Evolutionary conservation across 2,113 vertebrate species (phyloP), one percentile per base, ranked within the genome.

Genomic region (Urocitellus parryii): DNA sequence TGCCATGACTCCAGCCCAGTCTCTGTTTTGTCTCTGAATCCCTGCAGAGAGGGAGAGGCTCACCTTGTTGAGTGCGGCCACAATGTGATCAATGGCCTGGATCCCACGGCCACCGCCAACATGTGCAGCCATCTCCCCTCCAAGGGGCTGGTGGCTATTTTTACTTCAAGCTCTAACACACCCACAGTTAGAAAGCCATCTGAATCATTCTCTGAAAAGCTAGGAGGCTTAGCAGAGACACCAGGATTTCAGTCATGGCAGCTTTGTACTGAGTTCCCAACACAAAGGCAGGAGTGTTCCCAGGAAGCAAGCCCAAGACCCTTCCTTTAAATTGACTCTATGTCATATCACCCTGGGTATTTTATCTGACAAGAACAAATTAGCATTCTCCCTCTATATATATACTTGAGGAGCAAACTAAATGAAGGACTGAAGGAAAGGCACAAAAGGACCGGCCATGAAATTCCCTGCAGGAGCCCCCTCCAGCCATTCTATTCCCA

Each of bases 401-500:
- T 24, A 63, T 67, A 91, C 68, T 27, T 0, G 0, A 92, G 37
- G 88, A 18, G 16, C 74, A 34, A 48, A 18, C 37, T 42, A n/a
- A 73, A 45, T 39, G 29, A 94, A 92, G 76, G 51, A 67, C 48
- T 37, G 9, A 8, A 22, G 27, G 77, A 82, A 78, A 84, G 96
- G 88, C 53, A 95, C 87, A 94, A 77, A 78, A 93, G 81, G 29
- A 20, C 34, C 48, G 61, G 70, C 91, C 92, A 63, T 37, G 58
- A 94, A 94, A 96, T 72, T 29, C 86, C 67, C 73, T 74, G 74
- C 78, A 82, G 96, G 80, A 96, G 74, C 92, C 20, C 61, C 1
- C 70, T 34, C 16, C 65, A 79, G 86, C 79, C 91, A 48, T 17
- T 93, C 72, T 78, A 61, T 91, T 80, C 97, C 51, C 77, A 94